A percentile compares a stretch with the other conserved stretches of the same genome.
Conservation (phyloP, 2,113 vertebrate species). For the Pluvialis apricaria region DNA sequence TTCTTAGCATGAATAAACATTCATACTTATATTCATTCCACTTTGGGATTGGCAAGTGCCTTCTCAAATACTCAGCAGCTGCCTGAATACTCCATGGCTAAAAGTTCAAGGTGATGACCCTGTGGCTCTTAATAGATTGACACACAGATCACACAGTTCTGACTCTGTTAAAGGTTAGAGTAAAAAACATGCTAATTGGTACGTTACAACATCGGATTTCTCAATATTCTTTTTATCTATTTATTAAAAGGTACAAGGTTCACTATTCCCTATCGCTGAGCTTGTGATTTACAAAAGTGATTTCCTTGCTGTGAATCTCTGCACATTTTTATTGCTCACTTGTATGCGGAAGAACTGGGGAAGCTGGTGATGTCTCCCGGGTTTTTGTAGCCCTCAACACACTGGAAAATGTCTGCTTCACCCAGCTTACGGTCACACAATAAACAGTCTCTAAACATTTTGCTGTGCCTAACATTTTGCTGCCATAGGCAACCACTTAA, state of each 20-base stretch:
- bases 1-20: neutral
- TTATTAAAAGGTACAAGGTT: neutral
- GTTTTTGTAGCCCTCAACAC: neutral
- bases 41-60: neutral
- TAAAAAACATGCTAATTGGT: neutral
- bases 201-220: neutral
- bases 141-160: neutral
- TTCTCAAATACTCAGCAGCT: neutral
- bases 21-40: neutral
- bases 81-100: neutral
- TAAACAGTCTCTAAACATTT: constrained; percentile 38
- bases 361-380: neutral
- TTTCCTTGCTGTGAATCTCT: neutral
- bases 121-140: neutral
- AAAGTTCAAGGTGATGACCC: neutral
- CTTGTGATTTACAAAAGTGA: neutral
- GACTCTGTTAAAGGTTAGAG: neutral
- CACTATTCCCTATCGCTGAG: neutral
- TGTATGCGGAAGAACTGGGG: neutral
- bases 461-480: constrained; percentile 31
- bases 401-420: constrained; percentile 21
- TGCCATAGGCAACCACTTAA: constrained; percentile 56
- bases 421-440: neutral
- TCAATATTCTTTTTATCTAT: neutral
- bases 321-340: neutral